A percentile compares a stretch with the other conserved stretches of the same genome.
phyloP scores from a whole-genome alignment of 2,888 invertebrate species.

The Lutraria lutraria region DNA sequence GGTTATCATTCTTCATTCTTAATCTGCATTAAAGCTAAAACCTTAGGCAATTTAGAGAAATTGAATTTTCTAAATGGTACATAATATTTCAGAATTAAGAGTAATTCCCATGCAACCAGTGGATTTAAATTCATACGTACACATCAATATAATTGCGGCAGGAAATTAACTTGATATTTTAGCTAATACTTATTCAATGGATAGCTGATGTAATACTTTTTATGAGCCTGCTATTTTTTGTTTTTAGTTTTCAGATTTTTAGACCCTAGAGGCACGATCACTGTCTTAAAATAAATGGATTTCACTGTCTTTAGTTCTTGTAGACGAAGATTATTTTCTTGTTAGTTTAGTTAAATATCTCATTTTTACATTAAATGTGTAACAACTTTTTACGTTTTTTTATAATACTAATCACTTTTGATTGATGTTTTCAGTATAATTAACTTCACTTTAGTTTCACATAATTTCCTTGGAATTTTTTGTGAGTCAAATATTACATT shows the following conservation, averaged over 20 bases:
- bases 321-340: background rate
- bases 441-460: no score
- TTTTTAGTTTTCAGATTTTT: background rate
- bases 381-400: no score
- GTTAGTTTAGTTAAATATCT: no score
- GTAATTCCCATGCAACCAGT: background rate
- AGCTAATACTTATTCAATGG: background rate
- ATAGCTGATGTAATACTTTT: background rate
- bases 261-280: background rate
- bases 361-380: no score
- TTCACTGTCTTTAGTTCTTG: background rate
- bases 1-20: background rate
- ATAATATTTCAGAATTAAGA: background rate
- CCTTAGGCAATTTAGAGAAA: constrained; percentile 7
- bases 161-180: constrained; percentile 14
- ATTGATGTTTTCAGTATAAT: no score
- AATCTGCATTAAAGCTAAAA: background rate
- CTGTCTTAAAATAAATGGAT: background rate
- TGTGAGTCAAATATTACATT: no score
- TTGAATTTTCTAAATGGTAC: background rate
- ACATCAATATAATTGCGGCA: background rate
- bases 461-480: no score
- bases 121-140: constrained; percentile 23
- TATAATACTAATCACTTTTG: no score
- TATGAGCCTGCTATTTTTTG: background rate